These are phyloP conservation scores for Bos javanicus DNA, from an alignment of 2,113 vertebrate genomes.

Conservation along the genomic window DNA sequence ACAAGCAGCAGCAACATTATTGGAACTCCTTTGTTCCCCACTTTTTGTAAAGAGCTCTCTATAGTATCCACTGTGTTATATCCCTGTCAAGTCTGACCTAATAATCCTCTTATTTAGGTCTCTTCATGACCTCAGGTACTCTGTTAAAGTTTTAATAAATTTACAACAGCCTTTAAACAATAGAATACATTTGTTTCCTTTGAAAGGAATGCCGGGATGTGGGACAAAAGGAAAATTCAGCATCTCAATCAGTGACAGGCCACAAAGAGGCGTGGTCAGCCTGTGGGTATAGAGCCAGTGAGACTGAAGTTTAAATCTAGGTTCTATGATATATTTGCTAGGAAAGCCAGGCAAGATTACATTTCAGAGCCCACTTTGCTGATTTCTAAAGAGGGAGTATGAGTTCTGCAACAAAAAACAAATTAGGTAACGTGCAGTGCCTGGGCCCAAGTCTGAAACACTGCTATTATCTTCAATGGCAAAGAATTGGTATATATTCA, in stretches of 20 bases:
- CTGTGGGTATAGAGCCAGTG: not conserved
- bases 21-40: not conserved
- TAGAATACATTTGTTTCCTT: not conserved
- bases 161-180: not conserved
- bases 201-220: not conserved
- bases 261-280: not conserved
- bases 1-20: not conserved
- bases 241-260: not conserved
- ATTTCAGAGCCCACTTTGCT: not conserved
- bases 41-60: not conserved
- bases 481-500: not conserved
- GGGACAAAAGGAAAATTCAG: not conserved
- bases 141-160: not conserved
- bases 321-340: not conserved
- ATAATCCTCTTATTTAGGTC: not conserved
- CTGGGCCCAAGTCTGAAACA: not conserved
- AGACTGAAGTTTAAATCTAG: not conserved
- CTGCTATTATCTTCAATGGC: not conserved
- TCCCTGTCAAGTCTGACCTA: not conserved
- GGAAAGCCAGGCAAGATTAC: not conserved
- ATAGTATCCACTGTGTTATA: fast-evolving
- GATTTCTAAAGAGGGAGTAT: not conserved
- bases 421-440: not conserved
- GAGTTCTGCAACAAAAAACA: not conserved
- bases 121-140: not conserved